Percentiles rank a stretch among this genome's conserved stretches.
phyloP scores from a whole-genome alignment of 2,113 vertebrate species.

The Ranitomeya variabilis region DNA sequence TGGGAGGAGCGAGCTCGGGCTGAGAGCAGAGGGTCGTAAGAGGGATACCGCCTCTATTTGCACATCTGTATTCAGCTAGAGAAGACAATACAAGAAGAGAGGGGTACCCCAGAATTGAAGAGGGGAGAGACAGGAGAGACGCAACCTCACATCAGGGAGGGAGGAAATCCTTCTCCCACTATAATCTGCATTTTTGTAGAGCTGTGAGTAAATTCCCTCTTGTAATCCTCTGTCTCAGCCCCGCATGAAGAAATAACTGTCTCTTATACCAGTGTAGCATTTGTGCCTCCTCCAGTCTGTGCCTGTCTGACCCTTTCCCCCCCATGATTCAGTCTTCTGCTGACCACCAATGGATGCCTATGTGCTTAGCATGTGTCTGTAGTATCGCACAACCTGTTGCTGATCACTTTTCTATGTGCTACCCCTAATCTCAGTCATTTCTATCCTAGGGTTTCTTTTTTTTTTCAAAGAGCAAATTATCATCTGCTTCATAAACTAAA shows the following conservation, averaged over 20 bases:
- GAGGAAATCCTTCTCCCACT: background rate
- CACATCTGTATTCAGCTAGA: slow-evolving; percentile 51
- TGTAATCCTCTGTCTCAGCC: background rate
- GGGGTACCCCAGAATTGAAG: slow-evolving; percentile 8
- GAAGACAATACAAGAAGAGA: slow-evolving; percentile 42
- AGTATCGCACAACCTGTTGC: background rate
- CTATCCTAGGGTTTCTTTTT: background rate
- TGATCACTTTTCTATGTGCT: background rate
- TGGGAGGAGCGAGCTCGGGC: slow-evolving; percentile 49
- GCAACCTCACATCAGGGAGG: background rate
- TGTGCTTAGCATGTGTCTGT: background rate
- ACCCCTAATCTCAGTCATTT: background rate
- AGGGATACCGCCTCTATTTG: slow-evolving; percentile 48
- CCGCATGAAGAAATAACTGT: background rate
- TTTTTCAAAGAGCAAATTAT: background rate
- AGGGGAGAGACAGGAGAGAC: slow-evolving; percentile 15
- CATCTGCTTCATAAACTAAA: background rate
- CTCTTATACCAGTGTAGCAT: slow-evolving; percentile 10
- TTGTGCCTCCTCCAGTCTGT: slow-evolving; percentile 18
- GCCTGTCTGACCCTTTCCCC: background rate
- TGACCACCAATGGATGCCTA: background rate
- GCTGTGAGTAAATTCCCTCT: slow-evolving; percentile 26
- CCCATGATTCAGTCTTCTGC: background rate
- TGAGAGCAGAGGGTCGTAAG: slow-evolving; percentile 21
- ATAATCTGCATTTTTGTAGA: slow-evolving; percentile 19